Evolutionary conservation across 2,888 invertebrate genomes (phyloP).

Genomic region (Ectemnius continuus): DNA sequence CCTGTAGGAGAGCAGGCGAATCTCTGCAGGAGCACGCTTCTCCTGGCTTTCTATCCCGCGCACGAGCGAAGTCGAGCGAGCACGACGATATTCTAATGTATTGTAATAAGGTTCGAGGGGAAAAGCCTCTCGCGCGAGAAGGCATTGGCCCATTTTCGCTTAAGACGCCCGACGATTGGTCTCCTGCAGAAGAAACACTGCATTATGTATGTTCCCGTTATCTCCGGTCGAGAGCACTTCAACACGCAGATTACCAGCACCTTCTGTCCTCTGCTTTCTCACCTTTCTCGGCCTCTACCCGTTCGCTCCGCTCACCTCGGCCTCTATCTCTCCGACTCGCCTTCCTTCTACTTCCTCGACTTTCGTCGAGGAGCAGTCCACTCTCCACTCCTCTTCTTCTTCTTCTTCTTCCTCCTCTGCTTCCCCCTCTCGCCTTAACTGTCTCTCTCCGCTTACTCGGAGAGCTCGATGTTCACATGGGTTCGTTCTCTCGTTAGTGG

Average conservation of each 20-base stretch:
- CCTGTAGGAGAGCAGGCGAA: constrained; percentile 31
- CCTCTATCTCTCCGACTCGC: not conserved
- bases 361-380: not conserved
- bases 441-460: constrained; percentile 31
- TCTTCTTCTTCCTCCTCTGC: constrained; percentile 14
- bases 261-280: constrained; percentile 36
- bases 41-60: constrained; percentile 30
- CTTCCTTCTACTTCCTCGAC: constrained; percentile 6
- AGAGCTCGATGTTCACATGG: constrained; percentile 11
- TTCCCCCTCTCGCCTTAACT: too few species aligned
- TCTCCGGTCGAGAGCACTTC: constrained; percentile 62
- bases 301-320: constrained; percentile 12
- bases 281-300: constrained; percentile 25
- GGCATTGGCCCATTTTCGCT: constrained; percentile 67
- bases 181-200: constrained; percentile 67
- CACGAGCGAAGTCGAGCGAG: constrained; percentile 38
- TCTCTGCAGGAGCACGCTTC: constrained; percentile 30
- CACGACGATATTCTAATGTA: constrained; percentile 66
- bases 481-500: constrained; percentile 39
- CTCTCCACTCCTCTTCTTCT: constrained; percentile 3
- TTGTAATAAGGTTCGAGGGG: constrained; percentile 63
- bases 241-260: constrained; percentile 67
- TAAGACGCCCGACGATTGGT: constrained; percentile 64
- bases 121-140: constrained; percentile 54
- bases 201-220: constrained; percentile 71